Evolutionary conservation across 2,113 vertebrate species (phyloP).

Genomic region (Nerophis lumbriciformis): DNA sequence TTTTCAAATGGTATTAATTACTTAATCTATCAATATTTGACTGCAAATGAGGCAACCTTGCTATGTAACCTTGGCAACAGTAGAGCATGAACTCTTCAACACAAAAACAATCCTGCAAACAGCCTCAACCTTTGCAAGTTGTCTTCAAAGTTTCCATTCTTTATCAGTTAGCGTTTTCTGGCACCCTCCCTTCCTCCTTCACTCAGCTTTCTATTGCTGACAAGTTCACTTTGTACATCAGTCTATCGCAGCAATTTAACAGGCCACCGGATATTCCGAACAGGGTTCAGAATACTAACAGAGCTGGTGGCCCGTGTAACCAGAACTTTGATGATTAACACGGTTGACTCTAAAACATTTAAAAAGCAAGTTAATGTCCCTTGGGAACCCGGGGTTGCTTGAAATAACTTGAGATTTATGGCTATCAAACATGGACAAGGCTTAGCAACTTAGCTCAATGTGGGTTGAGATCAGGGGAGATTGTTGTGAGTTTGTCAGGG

Average conservation of each 20-base stretch:
- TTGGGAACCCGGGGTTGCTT: constrained; percentile 13
- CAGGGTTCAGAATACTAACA: constrained; percentile 55
- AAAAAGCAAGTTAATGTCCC: constrained; percentile 51
- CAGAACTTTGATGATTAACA: constrained; percentile 74
- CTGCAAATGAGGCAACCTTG: constrained; percentile 7
- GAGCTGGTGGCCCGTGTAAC: constrained; percentile 58
- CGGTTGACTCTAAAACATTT: constrained; percentile 47
- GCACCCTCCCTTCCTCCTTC: constrained; percentile 16
- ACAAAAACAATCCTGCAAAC: neutral
- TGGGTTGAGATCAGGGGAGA: too few species aligned
- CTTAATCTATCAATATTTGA: neutral
- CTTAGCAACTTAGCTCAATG: too few species aligned
- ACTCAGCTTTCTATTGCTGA: neutral
- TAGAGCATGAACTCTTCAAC: constrained; percentile 17
- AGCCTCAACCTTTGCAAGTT: constrained; percentile 11
- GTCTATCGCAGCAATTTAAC: constrained; percentile 51
- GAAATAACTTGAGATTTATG: neutral
- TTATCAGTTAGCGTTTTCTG: constrained; percentile 43
- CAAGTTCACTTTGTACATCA: constrained; percentile 53
- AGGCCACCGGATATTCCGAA: constrained; percentile 47
- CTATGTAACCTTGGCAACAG: constrained; percentile 11
- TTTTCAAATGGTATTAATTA: neutral
- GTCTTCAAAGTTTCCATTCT: constrained; percentile 46
- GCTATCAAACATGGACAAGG: too few species aligned
- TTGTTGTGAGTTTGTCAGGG: too few species aligned